Evolutionary conservation across 2,888 invertebrate species (phyloP).

Genomic region (Lydus trimaculatus): DNA sequence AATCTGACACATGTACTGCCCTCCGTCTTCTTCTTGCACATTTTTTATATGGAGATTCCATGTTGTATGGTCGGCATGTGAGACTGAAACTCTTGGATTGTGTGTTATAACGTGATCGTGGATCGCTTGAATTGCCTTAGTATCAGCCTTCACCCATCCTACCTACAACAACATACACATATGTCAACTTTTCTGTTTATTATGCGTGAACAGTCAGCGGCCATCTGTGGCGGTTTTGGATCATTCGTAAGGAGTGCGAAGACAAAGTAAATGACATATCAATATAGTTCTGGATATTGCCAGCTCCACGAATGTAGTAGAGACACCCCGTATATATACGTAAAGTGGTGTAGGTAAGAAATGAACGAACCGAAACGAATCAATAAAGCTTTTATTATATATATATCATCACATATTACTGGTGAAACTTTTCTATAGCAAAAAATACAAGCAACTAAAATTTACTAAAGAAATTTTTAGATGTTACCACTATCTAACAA

Average conservation of each 20-base stretch:
- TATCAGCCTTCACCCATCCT: conserved; percentile 93
- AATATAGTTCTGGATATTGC: conserved; percentile 44
- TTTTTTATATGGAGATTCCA: conserved; percentile 92
- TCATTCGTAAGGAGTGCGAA: conserved; percentile 39
- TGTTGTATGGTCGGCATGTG: conserved; percentile 83
- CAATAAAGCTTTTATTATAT: conserved; percentile 34
- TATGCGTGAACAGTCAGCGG: conserved; percentile 44
- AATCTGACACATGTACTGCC: conserved; percentile 93
- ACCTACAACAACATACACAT: conserved; percentile 69
- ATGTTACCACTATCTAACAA: neutral
- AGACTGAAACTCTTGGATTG: conserved; percentile 85
- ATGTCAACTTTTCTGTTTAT: conserved; percentile 46
- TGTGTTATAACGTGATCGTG: conserved; percentile 93
- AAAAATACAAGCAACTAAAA: neutral
- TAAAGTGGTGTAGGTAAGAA: conserved; percentile 37
- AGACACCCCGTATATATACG: conserved; percentile 13
- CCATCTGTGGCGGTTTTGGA: conserved; percentile 46
- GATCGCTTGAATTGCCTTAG: conserved; percentile 92
- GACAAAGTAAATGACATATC: conserved; percentile 49
- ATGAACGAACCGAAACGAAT: conserved; percentile 28
- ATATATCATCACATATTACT: conserved; percentile 29
- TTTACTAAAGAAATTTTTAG: neutral
- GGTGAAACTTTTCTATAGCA: conserved; percentile 16
- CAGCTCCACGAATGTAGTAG: conserved; percentile 18
- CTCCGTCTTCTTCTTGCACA: conserved; percentile 86